phyloP scores from a whole-genome alignment of 1,140 invertebrate species.

The Microplitis demolitor region DNA sequence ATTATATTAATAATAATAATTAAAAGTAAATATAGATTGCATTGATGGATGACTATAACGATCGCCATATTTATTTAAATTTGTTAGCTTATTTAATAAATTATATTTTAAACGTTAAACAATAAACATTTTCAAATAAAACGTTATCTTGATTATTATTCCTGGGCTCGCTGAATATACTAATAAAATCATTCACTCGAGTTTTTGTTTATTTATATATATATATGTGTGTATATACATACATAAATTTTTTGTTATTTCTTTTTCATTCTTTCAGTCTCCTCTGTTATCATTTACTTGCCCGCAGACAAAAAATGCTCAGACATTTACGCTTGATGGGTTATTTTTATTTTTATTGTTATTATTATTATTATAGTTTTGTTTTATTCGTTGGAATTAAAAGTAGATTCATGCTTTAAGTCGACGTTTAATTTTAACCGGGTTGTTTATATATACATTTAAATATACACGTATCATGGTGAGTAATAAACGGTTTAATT shows the following conservation, averaged over 20 bases:
- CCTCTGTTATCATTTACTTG: neutral
- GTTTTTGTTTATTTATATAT: neutral
- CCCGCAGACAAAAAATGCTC: neutral
- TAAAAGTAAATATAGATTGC: conserved; percentile 46
- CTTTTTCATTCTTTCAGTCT: neutral
- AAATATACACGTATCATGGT: conserved; percentile 47
- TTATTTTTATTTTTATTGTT: neutral
- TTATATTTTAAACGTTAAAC: neutral
- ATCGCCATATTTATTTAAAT: neutral
- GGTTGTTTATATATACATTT: conserved; percentile 40
- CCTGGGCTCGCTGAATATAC: no score
- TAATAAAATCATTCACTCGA: neutral
- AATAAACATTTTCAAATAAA: neutral
- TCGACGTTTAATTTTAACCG: neutral
- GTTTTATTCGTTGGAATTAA: conserved; percentile 42
- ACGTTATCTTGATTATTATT: no score
- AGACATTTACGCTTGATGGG: neutral
- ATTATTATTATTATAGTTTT: neutral
- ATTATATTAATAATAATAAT: conserved; percentile 43
- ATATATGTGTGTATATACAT: neutral
- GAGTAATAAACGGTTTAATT: conserved; percentile 33
- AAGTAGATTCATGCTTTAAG: conserved; percentile 33
- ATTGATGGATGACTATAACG: conserved; percentile 54
- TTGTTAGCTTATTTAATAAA: neutral
- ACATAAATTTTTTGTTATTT: neutral